Evolutionary conservation across 2,113 vertebrate genomes (phyloP).

Genomic region (Helogale parvula): DNA sequence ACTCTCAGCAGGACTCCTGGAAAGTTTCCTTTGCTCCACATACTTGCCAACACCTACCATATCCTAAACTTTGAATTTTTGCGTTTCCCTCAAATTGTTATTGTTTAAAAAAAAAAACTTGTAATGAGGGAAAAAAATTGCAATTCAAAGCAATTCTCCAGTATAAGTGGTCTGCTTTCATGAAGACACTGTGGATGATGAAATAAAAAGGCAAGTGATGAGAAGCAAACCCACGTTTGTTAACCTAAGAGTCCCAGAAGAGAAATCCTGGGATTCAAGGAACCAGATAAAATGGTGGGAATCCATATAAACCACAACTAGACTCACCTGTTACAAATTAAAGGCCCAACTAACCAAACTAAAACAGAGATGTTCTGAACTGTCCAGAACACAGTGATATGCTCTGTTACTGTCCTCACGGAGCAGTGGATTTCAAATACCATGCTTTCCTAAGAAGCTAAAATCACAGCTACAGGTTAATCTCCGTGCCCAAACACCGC

Average conservation of each 20-base stretch:
- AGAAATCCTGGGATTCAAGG: neutral
- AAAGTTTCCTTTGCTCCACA: constrained; percentile 31
- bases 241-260: neutral
- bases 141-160: neutral
- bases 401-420: neutral
- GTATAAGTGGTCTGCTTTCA: neutral
- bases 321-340: constrained; percentile 33
- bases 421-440: constrained; percentile 46
- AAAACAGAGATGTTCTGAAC: constrained; percentile 14
- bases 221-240: constrained; percentile 13
- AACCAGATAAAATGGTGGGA: constrained; percentile 22
- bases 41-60: neutral
- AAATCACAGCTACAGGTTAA: constrained; percentile 8
- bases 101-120: neutral
- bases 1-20: neutral
- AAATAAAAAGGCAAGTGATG: constrained; percentile 10
- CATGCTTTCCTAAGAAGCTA: constrained; percentile 23
- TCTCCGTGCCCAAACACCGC: neutral
- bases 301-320: neutral
- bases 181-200: neutral
- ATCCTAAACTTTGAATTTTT: constrained; percentile 38
- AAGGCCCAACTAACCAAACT: constrained; percentile 4
- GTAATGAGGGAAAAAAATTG: constrained; percentile 22
- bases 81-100: neutral
- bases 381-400: constrained; percentile 14